A percentile compares a stretch with the other conserved stretches of the same genome.
Evolutionary conservation across 2,888 invertebrate species (phyloP).

Genomic region (Pachymerium ferrugineum): DNA sequence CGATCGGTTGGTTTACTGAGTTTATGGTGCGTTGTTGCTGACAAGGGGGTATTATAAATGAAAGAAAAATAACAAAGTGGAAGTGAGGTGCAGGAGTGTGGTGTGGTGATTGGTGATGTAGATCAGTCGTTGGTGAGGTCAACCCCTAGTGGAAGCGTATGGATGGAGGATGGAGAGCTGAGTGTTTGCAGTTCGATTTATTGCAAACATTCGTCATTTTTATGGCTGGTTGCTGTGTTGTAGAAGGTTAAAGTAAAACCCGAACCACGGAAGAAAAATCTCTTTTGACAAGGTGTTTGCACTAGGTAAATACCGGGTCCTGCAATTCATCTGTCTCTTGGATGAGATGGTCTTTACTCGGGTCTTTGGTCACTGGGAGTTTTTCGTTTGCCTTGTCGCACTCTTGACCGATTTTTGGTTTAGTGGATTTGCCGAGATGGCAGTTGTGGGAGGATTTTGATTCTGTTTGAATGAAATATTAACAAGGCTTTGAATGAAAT

Average conservation of each 20-base stretch:
- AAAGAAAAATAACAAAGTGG: conserved; percentile 19
- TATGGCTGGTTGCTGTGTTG: conserved; percentile 27
- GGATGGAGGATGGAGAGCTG: not conserved
- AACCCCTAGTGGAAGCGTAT: not conserved
- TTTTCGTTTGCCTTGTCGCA: conserved; percentile 24
- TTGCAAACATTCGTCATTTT: conserved; percentile 19
- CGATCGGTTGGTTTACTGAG: conserved; percentile 5
- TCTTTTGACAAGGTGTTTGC: conserved; percentile 27
- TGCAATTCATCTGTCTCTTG: conserved; percentile 20
- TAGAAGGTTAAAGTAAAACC: conserved; percentile 19
- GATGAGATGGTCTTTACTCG: not conserved
- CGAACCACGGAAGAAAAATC: not conserved
- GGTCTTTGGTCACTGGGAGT: conserved; percentile 7
- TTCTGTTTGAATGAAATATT: not conserved
- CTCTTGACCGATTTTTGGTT: conserved; percentile 27
- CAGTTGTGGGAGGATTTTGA: not conserved
- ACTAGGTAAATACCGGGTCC: conserved; percentile 14
- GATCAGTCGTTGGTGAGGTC: conserved; percentile 27
- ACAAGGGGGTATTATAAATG: conserved; percentile 17
- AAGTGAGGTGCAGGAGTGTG: not conserved
- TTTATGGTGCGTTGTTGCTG: conserved; percentile 17
- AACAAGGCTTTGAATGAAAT: not conserved
- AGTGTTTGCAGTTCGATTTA: conserved; percentile 24
- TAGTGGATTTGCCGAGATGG: conserved; percentile 23
- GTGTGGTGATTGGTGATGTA: conserved; percentile 23